Evolutionary conservation across 1,140 invertebrate genomes (phyloP).

Genomic region (Drosophila novamexicana): DNA sequence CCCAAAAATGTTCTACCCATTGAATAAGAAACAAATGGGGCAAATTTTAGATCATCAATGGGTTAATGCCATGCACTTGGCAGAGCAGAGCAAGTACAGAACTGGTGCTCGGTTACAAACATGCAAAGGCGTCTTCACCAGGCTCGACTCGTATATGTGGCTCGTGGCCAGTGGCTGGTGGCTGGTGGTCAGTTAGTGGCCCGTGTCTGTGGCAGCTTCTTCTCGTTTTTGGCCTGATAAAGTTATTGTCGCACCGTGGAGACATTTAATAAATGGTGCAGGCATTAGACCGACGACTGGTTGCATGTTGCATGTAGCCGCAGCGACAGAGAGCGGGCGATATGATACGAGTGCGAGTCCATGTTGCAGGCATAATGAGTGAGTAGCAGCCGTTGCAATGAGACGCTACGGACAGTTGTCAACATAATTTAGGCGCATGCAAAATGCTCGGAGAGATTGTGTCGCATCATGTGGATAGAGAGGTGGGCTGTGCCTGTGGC

Average conservation of each 20-base stretch:
- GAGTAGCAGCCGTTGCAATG: slow-evolving; percentile 76
- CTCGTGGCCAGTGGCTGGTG: slow-evolving; percentile 37
- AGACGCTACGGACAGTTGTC: slow-evolving; percentile 80
- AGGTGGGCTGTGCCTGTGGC: neutral
- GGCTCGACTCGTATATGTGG: slow-evolving; percentile 20
- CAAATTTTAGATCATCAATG: slow-evolving; percentile 30
- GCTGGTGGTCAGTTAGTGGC: slow-evolving; percentile 12
- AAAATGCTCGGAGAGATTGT: slow-evolving; percentile 60
- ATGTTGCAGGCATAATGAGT: slow-evolving; percentile 73
- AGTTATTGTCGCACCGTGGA: slow-evolving; percentile 82
- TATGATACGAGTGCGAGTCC: slow-evolving; percentile 68
- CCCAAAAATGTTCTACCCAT: neutral
- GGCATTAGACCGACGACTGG: slow-evolving; percentile 72
- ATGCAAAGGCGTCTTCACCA: slow-evolving; percentile 55
- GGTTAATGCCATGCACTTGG: slow-evolving; percentile 72
- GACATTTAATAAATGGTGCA: slow-evolving; percentile 84
- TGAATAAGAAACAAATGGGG: neutral
- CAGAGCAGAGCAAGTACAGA: slow-evolving; percentile 43
- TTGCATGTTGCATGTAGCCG: slow-evolving; percentile 74
- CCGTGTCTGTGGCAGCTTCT: slow-evolving; percentile 42
- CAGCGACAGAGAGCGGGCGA: slow-evolving; percentile 37
- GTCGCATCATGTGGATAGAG: slow-evolving; percentile 13
- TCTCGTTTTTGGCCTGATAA: slow-evolving; percentile 69
- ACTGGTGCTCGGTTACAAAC: slow-evolving; percentile 62
- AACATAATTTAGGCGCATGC: slow-evolving; percentile 81